Evolutionary conservation across 2,113 vertebrate genomes (phyloP).

Genomic region (Triplophysa rosa): DNA sequence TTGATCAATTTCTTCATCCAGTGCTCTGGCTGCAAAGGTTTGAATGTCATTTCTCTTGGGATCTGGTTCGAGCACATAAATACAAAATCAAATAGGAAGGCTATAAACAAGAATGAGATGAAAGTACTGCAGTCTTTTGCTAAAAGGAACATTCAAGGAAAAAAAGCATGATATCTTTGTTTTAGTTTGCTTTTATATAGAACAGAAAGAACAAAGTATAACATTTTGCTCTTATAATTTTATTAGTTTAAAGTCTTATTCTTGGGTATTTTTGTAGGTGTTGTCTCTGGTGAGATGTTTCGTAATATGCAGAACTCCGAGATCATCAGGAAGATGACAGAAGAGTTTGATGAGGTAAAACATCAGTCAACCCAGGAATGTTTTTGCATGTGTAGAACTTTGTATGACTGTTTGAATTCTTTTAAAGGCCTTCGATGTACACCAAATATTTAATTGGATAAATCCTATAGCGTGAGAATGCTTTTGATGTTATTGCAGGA

Average conservation of each 20-base stretch:
- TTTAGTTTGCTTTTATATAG: too few relatives aligned
- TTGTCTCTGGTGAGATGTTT: slow-evolving; percentile 98
- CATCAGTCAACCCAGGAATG: too few relatives aligned
- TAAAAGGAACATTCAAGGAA: too few relatives aligned
- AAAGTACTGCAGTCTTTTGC: too few relatives aligned
- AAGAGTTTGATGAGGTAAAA: slow-evolving; percentile 99
- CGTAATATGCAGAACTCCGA: slow-evolving; percentile 99
- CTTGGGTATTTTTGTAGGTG: slow-evolving; percentile 74
- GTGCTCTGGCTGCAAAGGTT: slow-evolving; percentile 98
- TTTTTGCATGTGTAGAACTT: too few relatives aligned
- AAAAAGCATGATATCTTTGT: too few relatives aligned
- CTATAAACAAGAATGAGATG: too few relatives aligned
- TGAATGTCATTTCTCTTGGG: slow-evolving; percentile 20
- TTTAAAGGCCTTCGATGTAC: too few relatives aligned
- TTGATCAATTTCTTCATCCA: slow-evolving; percentile 99
- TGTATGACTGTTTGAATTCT: too few relatives aligned
- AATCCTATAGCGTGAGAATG: background rate
- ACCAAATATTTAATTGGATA: background rate
- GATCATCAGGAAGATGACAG: slow-evolving; percentile 99
- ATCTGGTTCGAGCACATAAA: background rate
- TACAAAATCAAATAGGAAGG: background rate
- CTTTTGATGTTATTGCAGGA: slow-evolving; percentile 74
- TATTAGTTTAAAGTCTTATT: background rate
- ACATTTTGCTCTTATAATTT: background rate
- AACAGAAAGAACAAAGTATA: background rate